These are phyloP conservation scores for Anolis sagrei DNA, from an alignment of 2,113 vertebrate species.

Conservation along the genomic window DNA sequence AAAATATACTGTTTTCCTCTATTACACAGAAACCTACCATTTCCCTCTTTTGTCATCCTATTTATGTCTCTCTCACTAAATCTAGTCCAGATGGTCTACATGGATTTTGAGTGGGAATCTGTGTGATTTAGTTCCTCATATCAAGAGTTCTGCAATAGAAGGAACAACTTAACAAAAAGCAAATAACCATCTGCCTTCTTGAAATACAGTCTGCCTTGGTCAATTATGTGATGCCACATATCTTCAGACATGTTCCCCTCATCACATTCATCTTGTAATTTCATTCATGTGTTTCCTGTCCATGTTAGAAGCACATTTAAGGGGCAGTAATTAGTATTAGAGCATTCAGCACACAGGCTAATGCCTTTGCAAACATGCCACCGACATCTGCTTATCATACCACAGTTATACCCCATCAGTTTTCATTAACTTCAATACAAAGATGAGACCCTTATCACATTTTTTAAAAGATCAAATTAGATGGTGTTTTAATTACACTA, in stretches of 20 bases:
- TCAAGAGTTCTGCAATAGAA: neutral
- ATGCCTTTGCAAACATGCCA: neutral
- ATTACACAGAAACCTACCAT: no score
- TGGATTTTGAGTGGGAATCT: neutral
- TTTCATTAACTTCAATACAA: conserved; percentile 8
- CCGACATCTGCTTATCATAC: neutral
- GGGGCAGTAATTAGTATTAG: neutral
- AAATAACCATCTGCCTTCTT: neutral
- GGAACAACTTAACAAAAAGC: neutral
- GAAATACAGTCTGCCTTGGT: neutral
- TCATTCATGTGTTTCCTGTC: neutral
- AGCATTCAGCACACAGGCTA: neutral
- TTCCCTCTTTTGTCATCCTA: no score
- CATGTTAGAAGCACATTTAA: neutral
- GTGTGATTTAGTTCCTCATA: neutral
- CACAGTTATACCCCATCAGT: neutral
- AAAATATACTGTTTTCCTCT: no score
- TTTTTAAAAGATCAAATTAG: conserved; percentile 10
- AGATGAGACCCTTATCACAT: neutral
- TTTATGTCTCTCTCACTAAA: neutral
- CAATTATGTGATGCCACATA: neutral
- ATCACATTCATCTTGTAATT: neutral
- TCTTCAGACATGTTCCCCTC: neutral
- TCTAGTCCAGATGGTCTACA: neutral
- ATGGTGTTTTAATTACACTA: conserved; percentile 17